Conservation (phyloP, 2,797 vertebrate genomes). For the Harpagifer antarcticus region DNA sequence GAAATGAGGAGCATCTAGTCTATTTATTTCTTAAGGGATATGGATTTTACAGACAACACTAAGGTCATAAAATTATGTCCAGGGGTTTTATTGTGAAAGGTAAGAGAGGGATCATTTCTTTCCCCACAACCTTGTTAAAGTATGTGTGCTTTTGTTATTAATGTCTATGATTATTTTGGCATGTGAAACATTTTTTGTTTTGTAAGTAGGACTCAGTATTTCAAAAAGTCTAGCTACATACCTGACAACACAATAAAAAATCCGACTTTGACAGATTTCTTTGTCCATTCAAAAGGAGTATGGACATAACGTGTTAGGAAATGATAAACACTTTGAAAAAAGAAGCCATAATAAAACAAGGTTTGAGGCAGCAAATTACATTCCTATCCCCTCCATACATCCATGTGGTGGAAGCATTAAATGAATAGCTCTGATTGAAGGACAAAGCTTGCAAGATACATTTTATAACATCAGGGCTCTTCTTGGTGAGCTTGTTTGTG, state of each 20-base stretch:
- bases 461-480: constrained; percentile 17
- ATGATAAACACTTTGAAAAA: background rate
- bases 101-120: too few species aligned
- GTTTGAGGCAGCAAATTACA: background rate
- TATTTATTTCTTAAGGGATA: too few species aligned
- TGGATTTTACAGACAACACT: background rate
- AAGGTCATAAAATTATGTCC: too few species aligned
- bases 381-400: constrained; percentile 13
- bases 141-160: background rate
- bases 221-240: background rate
- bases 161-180: too few species aligned
- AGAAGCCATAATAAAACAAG: constrained; percentile 4
- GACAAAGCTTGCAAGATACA: constrained; percentile 14
- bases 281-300: background rate
- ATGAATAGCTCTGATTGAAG: constrained; percentile 16
- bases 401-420: background rate
- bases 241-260: background rate
- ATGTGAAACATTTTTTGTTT: too few species aligned
- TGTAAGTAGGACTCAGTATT: background rate
- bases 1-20: background rate
- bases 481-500: background rate
- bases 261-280: background rate
- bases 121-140: background rate
- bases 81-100: too few species aligned
- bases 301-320: background rate